These are phyloP conservation scores for Anhinga anhinga DNA, from an alignment of 2,113 vertebrate species.

Conservation along the genomic window DNA sequence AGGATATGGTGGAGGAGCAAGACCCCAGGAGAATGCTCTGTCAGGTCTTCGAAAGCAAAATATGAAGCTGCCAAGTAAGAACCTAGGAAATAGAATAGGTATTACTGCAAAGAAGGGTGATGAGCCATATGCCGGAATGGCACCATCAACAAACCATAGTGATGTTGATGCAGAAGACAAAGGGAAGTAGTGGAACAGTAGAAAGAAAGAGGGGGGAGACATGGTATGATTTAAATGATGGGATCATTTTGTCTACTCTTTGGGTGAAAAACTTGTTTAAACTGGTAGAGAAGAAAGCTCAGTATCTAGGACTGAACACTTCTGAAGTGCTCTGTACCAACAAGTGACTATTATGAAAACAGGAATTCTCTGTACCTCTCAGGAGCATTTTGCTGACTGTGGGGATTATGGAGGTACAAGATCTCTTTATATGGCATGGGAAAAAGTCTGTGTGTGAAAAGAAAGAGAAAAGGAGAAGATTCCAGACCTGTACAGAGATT, in stretches of 20 bases:
- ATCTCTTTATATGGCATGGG: neutral
- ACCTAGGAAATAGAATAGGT: neutral
- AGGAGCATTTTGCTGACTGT: neutral
- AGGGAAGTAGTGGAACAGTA: neutral
- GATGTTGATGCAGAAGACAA: neutral
- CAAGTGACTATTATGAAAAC: neutral
- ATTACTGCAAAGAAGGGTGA: neutral
- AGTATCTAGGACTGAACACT: neutral
- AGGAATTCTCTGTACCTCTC: neutral
- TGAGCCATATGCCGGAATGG: neutral
- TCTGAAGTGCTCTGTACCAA: neutral
- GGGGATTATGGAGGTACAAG: neutral
- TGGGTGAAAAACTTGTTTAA: neutral
- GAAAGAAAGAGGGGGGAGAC: neutral
- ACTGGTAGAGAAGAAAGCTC: neutral
- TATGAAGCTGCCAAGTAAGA: neutral
- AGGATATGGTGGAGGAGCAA: neutral
- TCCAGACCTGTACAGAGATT: neutral
- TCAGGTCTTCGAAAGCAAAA: neutral
- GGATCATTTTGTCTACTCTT: neutral
- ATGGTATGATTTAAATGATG: neutral
- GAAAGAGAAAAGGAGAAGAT: neutral
- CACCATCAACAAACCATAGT: neutral
- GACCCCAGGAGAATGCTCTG: neutral
- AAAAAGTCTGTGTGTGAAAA: neutral